A percentile compares a stretch with the other conserved stretches of the same genome.
These are phyloP conservation scores for Rhizomys pruinosus DNA, from an alignment of 2,113 vertebrate species.

Conservation along the genomic window DNA sequence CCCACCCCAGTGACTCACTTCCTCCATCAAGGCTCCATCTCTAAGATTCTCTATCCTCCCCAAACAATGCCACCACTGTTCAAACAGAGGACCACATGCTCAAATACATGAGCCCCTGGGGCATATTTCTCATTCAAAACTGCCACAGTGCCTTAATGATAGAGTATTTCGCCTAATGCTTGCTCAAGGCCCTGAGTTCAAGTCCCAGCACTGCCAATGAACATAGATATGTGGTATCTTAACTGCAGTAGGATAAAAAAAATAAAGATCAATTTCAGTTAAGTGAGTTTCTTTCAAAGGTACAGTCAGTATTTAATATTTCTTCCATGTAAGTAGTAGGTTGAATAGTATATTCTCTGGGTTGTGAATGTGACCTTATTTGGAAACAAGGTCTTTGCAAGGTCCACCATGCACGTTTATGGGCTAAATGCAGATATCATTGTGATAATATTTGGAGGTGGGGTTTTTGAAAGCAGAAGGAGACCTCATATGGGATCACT, in stretches of 20 bases:
- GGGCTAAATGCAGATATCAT: not conserved
- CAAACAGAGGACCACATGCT: no score
- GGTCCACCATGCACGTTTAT: not conserved
- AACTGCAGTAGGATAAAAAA: not conserved
- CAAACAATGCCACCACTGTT: no score
- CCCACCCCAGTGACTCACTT: no score
- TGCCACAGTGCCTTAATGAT: not conserved
- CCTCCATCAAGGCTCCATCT: no score
- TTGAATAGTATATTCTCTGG: not conserved
- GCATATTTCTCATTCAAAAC: no score
- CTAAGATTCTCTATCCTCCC: no score
- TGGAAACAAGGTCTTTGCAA: not conserved
- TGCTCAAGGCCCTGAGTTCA: not conserved
- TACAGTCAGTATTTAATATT: not conserved
- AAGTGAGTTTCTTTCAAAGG: not conserved
- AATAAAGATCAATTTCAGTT: not conserved
- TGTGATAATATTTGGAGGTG: not conserved
- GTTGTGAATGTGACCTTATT: slow-evolving; percentile 1
- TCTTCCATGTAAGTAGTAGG: not conserved
- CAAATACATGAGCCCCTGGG: no score
- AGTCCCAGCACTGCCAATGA: not conserved
- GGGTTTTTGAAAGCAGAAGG: not conserved
- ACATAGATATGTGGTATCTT: not conserved
- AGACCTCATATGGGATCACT: no score
- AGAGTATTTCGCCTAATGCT: no score